phyloP scores from a whole-genome alignment of 1,140 invertebrate genomes.

The Drosophila yakuba region DNA sequence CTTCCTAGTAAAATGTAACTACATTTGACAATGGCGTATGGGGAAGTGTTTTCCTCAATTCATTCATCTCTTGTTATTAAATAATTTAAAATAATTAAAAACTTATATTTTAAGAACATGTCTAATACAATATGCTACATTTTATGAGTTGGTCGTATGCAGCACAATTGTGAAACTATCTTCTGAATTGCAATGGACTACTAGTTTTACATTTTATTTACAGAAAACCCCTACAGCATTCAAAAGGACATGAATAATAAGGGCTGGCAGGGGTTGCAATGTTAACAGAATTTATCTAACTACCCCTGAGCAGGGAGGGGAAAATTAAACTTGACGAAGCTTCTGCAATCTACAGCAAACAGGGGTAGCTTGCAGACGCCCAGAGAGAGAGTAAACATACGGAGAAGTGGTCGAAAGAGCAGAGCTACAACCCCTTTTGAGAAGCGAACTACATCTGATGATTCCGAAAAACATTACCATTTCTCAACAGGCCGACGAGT shows the following conservation, averaged over 20 bases:
- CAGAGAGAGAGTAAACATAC: constrained; percentile 18
- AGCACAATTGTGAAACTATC: no score
- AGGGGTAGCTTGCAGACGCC: constrained; percentile 30
- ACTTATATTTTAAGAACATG: no score
- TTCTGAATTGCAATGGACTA: no score
- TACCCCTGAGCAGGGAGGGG: constrained; percentile 54
- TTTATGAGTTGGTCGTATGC: no score
- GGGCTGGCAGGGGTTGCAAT: not conserved
- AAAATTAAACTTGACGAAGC: constrained; percentile 62
- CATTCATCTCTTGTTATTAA: no score
- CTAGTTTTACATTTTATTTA: not conserved
- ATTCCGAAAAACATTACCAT: constrained; percentile 1
- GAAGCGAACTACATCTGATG: constrained; percentile 6
- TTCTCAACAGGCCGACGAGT: not conserved
- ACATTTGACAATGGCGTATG: not conserved
- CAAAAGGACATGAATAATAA: not conserved
- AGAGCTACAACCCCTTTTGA: constrained; percentile 1
- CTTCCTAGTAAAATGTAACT: not conserved
- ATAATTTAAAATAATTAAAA: not conserved
- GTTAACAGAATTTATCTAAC: constrained; percentile 58
- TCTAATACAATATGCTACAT: no score
- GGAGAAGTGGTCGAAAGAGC: not conserved
- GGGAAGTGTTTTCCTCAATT: no score
- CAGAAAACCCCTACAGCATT: constrained; percentile 5
- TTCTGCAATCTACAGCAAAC: constrained; percentile 30